Conservation (phyloP, 2,797 vertebrate genomes). For the Capromys pilorides region DNA sequence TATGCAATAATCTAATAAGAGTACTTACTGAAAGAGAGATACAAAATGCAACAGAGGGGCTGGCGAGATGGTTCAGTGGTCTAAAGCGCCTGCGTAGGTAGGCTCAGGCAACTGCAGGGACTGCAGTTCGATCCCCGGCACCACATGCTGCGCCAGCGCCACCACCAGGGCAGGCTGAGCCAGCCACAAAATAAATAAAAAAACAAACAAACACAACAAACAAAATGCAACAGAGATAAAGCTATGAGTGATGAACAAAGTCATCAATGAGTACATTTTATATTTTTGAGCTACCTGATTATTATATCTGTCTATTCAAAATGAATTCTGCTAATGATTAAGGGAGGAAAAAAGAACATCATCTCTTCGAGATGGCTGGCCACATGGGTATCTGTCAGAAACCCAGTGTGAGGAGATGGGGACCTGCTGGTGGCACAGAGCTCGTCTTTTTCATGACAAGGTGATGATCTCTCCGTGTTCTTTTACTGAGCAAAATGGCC, state of each 20-base stretch:
- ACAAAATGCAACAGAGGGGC: not conserved
- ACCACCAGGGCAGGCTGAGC: too few species aligned
- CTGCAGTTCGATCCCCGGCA: too few species aligned
- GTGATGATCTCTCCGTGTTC: not conserved
- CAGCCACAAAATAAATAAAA: too few species aligned
- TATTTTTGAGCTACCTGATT: constrained; percentile 12
- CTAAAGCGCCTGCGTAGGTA: too few species aligned
- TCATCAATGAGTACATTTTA: constrained; percentile 10
- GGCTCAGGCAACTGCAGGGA: too few species aligned
- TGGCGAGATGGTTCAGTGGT: too few species aligned
- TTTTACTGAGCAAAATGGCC: not conserved
- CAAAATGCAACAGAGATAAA: constrained; percentile 11
- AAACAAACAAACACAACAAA: too few species aligned
- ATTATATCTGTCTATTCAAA: not conserved
- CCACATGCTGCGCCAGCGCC: too few species aligned
- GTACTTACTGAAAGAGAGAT: not conserved
- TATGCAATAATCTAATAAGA: constrained; percentile 14
- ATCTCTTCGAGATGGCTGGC: not conserved
- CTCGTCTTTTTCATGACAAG: not conserved
- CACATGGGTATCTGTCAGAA: not conserved
- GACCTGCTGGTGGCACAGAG: not conserved
- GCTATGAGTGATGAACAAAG: not conserved
- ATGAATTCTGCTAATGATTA: not conserved
- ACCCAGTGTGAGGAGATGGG: not conserved
- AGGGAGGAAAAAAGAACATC: not conserved